Conservation (phyloP, 2,113 vertebrate genomes). For the Bujurquina vittata region DNA sequence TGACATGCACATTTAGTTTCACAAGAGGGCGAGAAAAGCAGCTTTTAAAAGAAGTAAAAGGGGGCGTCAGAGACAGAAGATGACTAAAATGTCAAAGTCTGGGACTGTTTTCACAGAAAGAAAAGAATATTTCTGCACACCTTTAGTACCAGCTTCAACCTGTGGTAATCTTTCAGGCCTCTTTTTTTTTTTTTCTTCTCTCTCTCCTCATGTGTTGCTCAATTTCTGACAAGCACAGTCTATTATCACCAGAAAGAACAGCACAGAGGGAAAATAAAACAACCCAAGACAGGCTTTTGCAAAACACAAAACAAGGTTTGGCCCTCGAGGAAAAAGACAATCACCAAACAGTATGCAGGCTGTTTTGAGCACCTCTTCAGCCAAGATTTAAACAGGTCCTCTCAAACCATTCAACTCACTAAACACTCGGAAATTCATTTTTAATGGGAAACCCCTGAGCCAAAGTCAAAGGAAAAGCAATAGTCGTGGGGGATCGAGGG, state of each 20-base stretch:
- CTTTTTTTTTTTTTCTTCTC: slow-evolving; percentile 2
- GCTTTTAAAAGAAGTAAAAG: slow-evolving; percentile 30
- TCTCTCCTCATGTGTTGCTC: slow-evolving; percentile 18
- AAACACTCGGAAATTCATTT: slow-evolving; percentile 3
- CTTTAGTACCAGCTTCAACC: slow-evolving; percentile 31
- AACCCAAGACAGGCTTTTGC: slow-evolving; percentile 28
- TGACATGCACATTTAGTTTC: slow-evolving; percentile 49
- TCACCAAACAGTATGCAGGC: slow-evolving; percentile 18
- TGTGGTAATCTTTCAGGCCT: slow-evolving; percentile 27
- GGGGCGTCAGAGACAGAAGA: slow-evolving; percentile 13
- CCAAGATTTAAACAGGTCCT: slow-evolving; percentile 11
- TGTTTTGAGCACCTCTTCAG: not conserved
- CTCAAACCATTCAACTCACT: not conserved
- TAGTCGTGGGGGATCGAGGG: not conserved
- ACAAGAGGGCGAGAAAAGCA: slow-evolving; percentile 11
- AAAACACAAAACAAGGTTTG: slow-evolving; percentile 22
- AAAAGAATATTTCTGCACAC: slow-evolving; percentile 27
- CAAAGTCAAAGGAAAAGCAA: slow-evolving; percentile 46
- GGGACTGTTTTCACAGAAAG: slow-evolving; percentile 12
- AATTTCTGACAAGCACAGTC: slow-evolving; percentile 64
- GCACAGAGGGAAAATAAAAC: slow-evolving; percentile 36
- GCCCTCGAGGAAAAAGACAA: slow-evolving; percentile 54
- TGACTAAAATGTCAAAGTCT: slow-evolving; percentile 54
- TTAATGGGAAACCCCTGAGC: slow-evolving; percentile 19
- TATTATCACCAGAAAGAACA: slow-evolving; percentile 57